phyloP scores from a whole-genome alignment of 37 sponge, comb jelly and placozoan genomes.

The Bolinopsis microptera region DNA sequence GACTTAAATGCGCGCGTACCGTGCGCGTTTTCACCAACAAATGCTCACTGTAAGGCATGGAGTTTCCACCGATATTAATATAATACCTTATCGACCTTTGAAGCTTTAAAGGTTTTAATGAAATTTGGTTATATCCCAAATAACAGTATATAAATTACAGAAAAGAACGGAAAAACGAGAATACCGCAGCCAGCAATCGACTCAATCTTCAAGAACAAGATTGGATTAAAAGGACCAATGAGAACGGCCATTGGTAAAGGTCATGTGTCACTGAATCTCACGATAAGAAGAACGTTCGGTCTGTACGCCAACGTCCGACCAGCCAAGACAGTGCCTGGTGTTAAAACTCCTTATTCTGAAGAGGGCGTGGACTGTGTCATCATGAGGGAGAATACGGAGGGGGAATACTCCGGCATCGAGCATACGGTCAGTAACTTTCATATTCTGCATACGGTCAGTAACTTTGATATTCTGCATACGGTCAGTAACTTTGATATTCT shows the following conservation, averaged over 20 bases:
- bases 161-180: conserved; percentile 73
- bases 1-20: background rate
- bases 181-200: conserved; percentile 86
- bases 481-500: too few species aligned
- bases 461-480: background rate
- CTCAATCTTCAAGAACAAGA: conserved; percentile 89
- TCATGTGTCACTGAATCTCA: conserved; percentile 95
- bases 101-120: too few species aligned
- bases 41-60: too few species aligned
- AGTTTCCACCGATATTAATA: too few species aligned
- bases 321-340: conserved; percentile 83
- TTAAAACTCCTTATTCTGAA: conserved; percentile 75
- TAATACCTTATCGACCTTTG: too few species aligned
- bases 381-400: conserved; percentile 98
- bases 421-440: conserved; percentile 78
- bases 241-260: conserved; percentile 98
- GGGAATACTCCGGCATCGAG: conserved; percentile 98
- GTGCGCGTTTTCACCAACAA: background rate
- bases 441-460: background rate
- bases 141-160: too few species aligned
- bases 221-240: conserved; percentile 98
- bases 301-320: conserved; percentile 98
- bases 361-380: conserved; percentile 93
- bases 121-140: too few species aligned
- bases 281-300: conserved; percentile 88